Evolutionary conservation across 2,113 vertebrate genomes (phyloP), one percentile per base, ranked within the genome.

Genomic region (Romanogobio albipinnatus): DNA sequence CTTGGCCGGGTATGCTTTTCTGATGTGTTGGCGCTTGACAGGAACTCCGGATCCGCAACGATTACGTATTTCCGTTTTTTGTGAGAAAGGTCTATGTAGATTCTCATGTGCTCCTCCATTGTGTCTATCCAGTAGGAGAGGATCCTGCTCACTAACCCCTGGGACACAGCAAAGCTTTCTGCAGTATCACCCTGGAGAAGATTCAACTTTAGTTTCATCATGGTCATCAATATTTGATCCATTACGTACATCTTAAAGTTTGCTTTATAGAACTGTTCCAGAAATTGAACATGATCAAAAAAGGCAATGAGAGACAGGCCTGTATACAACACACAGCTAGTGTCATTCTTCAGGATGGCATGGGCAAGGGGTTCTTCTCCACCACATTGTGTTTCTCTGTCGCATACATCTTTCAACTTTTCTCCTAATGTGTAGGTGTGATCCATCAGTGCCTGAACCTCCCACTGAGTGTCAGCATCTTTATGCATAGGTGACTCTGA

Each of bases 121-220:
- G 9, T 43, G n/a, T 83, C 84, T 62, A 75, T 74, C 77, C 84
- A 85, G 47, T 36, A 36, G 33, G 33, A 36, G 33, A 36, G 33
- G 33, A 36, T 36, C 33, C 33, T 36, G 33, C 75, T 85, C 9
- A 70, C 61, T 11, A 26, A 11, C n/a, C 51, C 5, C 62, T 73
- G 64, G 1, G 66, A 85, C 19, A 79, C 53, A 13, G 8, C 1
- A 36, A 80, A 85, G 14, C 66, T 0, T 4, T 80, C 36, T 29
- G 49, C 84, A 29, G 80, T n/a, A 22, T 80, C 76, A 3, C 36
- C 49, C 10, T 71, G n/a, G 4, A 80, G 13, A 13, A 80, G n/a
- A 33, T 77, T 84, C 26, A 76, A 45, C 8, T 76, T 86, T 2
- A 76, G 45, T 10, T 81, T 66, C 58, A 86, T 86, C 39, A 74